Percentiles rank a stretch among this genome's conserved stretches.
These are phyloP conservation scores for Apodemia zela DNA, from an alignment of 2,888 invertebrate genomes.

Conservation along the genomic window DNA sequence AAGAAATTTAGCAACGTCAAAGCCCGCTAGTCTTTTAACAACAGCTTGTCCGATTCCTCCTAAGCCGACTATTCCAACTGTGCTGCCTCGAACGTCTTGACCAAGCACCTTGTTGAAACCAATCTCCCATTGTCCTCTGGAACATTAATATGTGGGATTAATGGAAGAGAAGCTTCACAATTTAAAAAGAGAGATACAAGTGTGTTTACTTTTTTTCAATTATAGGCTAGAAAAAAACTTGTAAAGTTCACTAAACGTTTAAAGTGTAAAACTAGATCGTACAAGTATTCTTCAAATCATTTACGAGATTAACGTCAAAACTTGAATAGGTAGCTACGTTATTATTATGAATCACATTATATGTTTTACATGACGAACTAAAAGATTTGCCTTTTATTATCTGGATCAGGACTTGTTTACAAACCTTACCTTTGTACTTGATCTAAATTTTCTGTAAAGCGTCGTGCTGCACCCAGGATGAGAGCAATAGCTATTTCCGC, in stretches of 20 bases:
- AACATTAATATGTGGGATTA: neutral
- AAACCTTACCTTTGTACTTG: conserved; percentile 81
- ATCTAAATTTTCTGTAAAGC: conserved; percentile 88
- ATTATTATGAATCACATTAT: neutral
- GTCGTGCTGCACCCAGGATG: conserved; percentile 86
- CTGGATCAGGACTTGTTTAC: neutral
- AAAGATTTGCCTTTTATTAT: neutral
- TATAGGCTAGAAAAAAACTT: too few relatives aligned
- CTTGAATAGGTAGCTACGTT: neutral
- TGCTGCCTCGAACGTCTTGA: conserved; percentile 87
- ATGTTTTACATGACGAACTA: neutral
- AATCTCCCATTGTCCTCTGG: conserved; percentile 80
- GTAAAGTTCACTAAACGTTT: too few relatives aligned
- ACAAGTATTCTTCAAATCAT: too few relatives aligned
- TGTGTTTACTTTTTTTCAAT: too few relatives aligned
- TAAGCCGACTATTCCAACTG: conserved; percentile 91
- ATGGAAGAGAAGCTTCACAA: neutral
- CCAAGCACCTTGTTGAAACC: conserved; percentile 89
- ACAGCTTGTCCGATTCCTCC: conserved; percentile 92
- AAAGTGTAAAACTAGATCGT: too few relatives aligned
- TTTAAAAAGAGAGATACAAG: too few relatives aligned
- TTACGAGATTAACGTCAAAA: too few relatives aligned
- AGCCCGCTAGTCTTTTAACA: conserved; percentile 86
- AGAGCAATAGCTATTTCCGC: conserved; percentile 91
- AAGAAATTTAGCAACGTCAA: conserved; percentile 86